Base-by-base conservation (phyloP, 2,797 vertebrate species). In the Anableps anableps region DNA sequence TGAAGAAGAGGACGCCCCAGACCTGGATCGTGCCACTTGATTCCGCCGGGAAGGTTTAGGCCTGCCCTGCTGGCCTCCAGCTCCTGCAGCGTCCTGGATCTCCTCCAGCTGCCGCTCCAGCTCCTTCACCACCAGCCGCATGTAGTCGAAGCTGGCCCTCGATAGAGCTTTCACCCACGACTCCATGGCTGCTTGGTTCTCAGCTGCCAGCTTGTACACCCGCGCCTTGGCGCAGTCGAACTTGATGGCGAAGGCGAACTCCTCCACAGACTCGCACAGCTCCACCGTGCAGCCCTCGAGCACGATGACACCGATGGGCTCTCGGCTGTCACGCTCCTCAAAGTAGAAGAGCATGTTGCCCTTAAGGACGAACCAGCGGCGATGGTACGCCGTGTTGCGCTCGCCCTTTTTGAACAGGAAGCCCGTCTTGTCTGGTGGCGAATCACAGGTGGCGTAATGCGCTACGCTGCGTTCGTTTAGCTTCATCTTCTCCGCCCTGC, bases 341-440 rank as follows among this genome's bases (percentile, higher is more conserved):
- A 99, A 99, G 95, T 99, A 99, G 95, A 99, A 99, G 77, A 99
- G 97, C 97, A 99, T 97, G 96, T 99, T 99, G 16, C 97, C 97
- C 77, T 98, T 98, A 50, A 99, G 96, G 86, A 99, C 96, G 8
- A 98, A 99, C 99, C 99, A 99, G 88, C 99, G 98, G 1, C 97
- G 96, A 79, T 99, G 98, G 77, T 97, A 99, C 0, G 97, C 96
- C 0, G 97, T 96, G 93, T 98, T 97, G 34, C 98, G 96, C 83
- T 98, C 98, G 0, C 98, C 98, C 8, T 97, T 98, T 92, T 99
- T 99, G 89, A 95, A 95, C 82, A 99, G 95, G 94, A 98, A 98
- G 80, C 99, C 99, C 0, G 96, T 89, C 71, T 97, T 97, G 96
- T 99, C 99, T 0, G 97, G 96, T 0, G 98, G 98, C 0, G 97